Evolutionary conservation across 1,140 invertebrate species (phyloP).

Genomic region (Drosophila insularis): DNA sequence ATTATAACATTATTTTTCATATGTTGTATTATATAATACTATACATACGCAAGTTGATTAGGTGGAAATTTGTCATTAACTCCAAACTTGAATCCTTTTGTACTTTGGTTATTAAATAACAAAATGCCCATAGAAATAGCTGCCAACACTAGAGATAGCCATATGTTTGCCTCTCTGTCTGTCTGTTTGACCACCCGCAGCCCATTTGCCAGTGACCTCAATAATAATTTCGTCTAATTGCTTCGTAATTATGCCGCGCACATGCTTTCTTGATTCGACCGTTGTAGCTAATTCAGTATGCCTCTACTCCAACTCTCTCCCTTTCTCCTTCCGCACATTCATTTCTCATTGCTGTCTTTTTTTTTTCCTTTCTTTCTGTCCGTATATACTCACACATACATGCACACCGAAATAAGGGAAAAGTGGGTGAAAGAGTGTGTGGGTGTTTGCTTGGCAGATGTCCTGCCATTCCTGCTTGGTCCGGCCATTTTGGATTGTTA

Average conservation of each 20-base stretch:
- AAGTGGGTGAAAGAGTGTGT: no score
- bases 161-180: conserved; percentile 49
- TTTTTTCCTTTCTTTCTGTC: conserved; percentile 5
- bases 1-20: no score
- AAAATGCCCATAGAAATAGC: conserved; percentile 26
- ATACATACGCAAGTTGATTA: no score
- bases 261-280: conserved; percentile 76
- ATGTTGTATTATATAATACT: no score
- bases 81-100: no score
- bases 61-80: no score
- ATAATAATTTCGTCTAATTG: conserved; percentile 81
- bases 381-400: conserved; percentile 11
- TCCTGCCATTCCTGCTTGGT: background rate
- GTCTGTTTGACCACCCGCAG: conserved; percentile 7
- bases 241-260: conserved; percentile 79
- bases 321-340: background rate
- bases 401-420: no score
- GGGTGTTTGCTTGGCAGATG: conserved; percentile 10
- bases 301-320: conserved; percentile 16
- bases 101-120: background rate
- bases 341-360: conserved; percentile 10
- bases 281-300: conserved; percentile 65
- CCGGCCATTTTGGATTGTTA: conserved; percentile 71
- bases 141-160: conserved; percentile 33
- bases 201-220: conserved; percentile 56